Evolutionary conservation across 2,888 invertebrate genomes (phyloP).

Genomic region (Siphlonurus alternatus): DNA sequence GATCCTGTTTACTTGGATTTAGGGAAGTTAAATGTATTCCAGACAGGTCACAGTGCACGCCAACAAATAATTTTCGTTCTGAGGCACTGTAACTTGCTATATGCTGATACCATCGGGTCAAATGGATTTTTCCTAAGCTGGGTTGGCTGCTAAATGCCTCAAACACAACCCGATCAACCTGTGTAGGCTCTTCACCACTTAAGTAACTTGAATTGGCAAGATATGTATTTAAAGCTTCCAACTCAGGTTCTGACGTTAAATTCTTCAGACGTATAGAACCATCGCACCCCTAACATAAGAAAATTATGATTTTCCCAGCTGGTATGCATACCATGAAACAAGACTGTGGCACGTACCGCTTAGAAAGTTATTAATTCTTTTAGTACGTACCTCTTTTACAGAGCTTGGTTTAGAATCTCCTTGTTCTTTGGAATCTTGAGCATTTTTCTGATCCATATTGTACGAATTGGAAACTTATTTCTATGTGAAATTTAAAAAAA

Average conservation of each 20-base stretch:
- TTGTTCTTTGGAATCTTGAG: not conserved
- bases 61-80: not conserved
- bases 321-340: no score
- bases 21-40: not conserved
- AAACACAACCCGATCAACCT: slow-evolving; percentile 1
- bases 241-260: not conserved
- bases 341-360: not conserved
- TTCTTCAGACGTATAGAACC: not conserved
- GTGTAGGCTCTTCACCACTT: not conserved
- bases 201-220: not conserved
- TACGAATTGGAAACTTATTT: not conserved
- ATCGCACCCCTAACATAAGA: not conserved
- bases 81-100: not conserved
- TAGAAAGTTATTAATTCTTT: not conserved
- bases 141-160: not conserved
- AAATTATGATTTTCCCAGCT: not conserved
- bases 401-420: not conserved
- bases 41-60: not conserved
- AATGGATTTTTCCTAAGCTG: not conserved
- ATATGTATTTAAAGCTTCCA: not conserved
- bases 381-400: not conserved
- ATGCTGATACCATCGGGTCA: slow-evolving; percentile 1
- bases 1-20: not conserved
- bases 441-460: not conserved
- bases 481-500: not conserved